Evolutionary conservation across 2,888 invertebrate genomes (phyloP).

Genomic region (Tetramorium bicarinatum): DNA sequence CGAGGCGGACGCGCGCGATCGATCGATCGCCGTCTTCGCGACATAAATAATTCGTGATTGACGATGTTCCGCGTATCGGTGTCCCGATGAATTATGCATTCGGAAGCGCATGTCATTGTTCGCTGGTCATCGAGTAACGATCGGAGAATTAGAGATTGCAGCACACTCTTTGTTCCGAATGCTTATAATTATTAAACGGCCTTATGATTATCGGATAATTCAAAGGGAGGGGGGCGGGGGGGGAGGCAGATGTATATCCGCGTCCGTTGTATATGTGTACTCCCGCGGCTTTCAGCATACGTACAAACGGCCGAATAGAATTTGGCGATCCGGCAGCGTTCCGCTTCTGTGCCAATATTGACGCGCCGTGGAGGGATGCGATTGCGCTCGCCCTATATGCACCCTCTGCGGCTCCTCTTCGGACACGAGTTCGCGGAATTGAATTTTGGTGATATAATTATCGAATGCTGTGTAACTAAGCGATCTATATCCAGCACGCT

Average conservation of each 20-base stretch:
- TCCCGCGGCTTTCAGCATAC: slow-evolving; percentile 25
- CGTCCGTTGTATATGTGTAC: not conserved
- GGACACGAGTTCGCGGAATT: slow-evolving; percentile 56
- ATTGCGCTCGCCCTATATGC: slow-evolving; percentile 64
- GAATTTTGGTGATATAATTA: slow-evolving; percentile 57
- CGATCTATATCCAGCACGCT: slow-evolving; percentile 48
- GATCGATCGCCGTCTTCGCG: slow-evolving; percentile 38
- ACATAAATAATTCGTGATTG: slow-evolving; percentile 62
- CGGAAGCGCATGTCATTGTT: slow-evolving; percentile 54
- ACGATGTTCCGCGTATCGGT: slow-evolving; percentile 56
- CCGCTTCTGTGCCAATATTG: slow-evolving; percentile 74
- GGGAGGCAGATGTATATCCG: slow-evolving; percentile 43
- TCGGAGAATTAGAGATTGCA: slow-evolving; percentile 63
- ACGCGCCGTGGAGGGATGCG: slow-evolving; percentile 59
- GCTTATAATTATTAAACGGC: slow-evolving; percentile 69
- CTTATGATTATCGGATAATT: slow-evolving; percentile 59
- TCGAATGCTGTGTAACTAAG: slow-evolving; percentile 49
- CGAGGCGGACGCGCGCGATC: not conserved
- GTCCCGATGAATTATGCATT: slow-evolving; percentile 59
- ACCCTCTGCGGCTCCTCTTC: slow-evolving; percentile 32
- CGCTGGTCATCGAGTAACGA: slow-evolving; percentile 38
- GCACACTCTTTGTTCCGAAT: slow-evolving; percentile 25
- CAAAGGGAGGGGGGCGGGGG: slow-evolving; percentile 37
- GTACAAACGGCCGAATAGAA: slow-evolving; percentile 52
- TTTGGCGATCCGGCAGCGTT: slow-evolving; percentile 59